Evolutionary conservation across 2,113 vertebrate genomes (phyloP).

Genomic region (Vulpes lagopus): DNA sequence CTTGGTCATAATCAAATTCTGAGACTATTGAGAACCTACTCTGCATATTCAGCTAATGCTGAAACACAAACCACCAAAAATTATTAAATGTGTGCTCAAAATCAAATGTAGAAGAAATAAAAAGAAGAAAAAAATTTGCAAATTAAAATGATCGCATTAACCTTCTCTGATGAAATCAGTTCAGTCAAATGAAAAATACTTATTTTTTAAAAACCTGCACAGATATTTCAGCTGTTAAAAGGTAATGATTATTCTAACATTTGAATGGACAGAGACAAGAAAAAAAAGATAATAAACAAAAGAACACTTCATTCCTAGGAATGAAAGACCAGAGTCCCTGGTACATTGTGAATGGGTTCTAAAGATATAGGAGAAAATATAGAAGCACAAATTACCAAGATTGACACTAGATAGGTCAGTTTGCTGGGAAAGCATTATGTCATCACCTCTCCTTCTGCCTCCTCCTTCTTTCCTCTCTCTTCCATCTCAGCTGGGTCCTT

Average conservation of each 20-base stretch:
- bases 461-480: neutral
- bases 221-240: slow-evolving; percentile 67
- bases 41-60: slow-evolving; percentile 56
- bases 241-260: slow-evolving; percentile 36
- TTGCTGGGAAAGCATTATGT: neutral
- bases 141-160: slow-evolving; percentile 77
- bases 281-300: slow-evolving; percentile 53
- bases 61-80: slow-evolving; percentile 62
- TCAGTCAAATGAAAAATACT: slow-evolving; percentile 77
- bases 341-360: neutral
- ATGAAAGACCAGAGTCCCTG: neutral
- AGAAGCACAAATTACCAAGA: neutral
- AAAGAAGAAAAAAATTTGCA: slow-evolving; percentile 68
- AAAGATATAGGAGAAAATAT: neutral
- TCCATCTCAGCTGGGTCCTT: neutral
- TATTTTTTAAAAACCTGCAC: slow-evolving; percentile 53
- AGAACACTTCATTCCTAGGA: neutral
- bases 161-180: slow-evolving; percentile 68
- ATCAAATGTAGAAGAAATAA: slow-evolving; percentile 63
- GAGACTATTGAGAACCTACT: slow-evolving; percentile 31
- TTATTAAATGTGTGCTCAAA: slow-evolving; percentile 31
- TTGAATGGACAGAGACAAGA: slow-evolving; percentile 45
- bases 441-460: neutral
- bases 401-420: neutral
- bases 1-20: slow-evolving; percentile 43